phyloP scores from a whole-genome alignment of 1,140 invertebrate genomes.

The Drosophila prosaltans region DNA sequence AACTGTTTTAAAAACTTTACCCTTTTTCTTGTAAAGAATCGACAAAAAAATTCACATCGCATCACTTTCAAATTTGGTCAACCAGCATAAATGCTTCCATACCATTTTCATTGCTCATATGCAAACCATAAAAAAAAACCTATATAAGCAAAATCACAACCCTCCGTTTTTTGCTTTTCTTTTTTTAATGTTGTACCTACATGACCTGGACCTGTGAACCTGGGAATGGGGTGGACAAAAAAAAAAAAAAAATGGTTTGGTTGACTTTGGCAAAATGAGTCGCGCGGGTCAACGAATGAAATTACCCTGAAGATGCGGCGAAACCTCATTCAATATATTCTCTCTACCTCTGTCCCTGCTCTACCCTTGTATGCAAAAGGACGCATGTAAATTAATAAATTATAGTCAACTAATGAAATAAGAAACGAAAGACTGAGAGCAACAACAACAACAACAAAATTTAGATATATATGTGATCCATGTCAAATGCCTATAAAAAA shows the following conservation, averaged over 20 bases:
- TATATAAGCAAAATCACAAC: constrained; percentile 9
- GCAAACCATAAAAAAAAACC: neutral
- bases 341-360: constrained; percentile 28
- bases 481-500: constrained; percentile 74
- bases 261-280: constrained; percentile 22
- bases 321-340: neutral
- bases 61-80: constrained; percentile 3
- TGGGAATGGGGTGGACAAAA: constrained; percentile 29
- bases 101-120: neutral
- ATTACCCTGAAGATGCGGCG: constrained; percentile 77
- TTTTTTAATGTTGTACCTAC: constrained; percentile 20
- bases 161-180: constrained; percentile 12
- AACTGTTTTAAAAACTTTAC: neutral
- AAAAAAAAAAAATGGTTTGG: constrained; percentile 1
- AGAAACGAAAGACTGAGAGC: constrained; percentile 26
- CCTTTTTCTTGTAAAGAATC: neutral
- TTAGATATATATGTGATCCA: constrained; percentile 42
- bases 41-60: neutral
- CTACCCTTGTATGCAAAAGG: constrained; percentile 67
- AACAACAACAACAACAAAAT: constrained; percentile 26
- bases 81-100: neutral
- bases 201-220: constrained; percentile 58
- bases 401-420: constrained; percentile 77
- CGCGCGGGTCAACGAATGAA: constrained; percentile 59
- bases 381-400: constrained; percentile 81